Evolutionary conservation across 53 echinoderm and acorn worm species (phyloP), one percentile per base, ranked within the genome.

Genomic region (Pentamera pediparva): DNA sequence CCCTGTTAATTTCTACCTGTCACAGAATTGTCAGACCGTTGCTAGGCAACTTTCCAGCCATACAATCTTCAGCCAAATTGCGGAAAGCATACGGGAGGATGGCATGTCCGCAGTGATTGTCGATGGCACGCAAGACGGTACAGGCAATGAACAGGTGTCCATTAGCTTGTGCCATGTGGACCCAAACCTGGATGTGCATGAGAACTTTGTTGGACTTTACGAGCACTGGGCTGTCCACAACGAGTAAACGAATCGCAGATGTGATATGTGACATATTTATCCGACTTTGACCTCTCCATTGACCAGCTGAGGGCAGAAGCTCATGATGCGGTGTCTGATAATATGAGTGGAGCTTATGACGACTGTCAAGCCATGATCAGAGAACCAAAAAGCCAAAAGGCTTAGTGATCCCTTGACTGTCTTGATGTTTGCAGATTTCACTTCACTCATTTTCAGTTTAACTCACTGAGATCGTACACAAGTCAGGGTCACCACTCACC

Each of bases 51-150:
- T 56, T 56, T 24, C 21, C 57, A 56, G 57, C 57, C 0, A 56
- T 56, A 24, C n/a, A 56, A 56, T 56, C 57, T 17, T 56, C 57
- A 22, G 57, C 26, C 19, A 20, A 56, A 18, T 56, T 20, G 57
- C 57, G 26, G 26, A 24, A 56, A 43, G 45, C 45, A 43, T 43
- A 13, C 45, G 57, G 9, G 11, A 56, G 57, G 26, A 56, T 56
- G 57, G 57, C n/a, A 10, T 24, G n/a, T 56, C 21, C 26, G 57
- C 57, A 20, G n/a, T 56, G 26, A 56, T 43, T 11, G 65, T 75
- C n/a, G 77, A 83, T 59, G 77, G 83, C 7, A 82, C 83, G 0
- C 83, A 76, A 32, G 83, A 77, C 29, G 47, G 64, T 30, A 56
- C 56, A 17, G 52, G 69, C 17, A 25, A 19, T 3, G 83, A 82